Conservation (phyloP, 2,113 vertebrate genomes). For the Myanophis thanlyinensis region DNA sequence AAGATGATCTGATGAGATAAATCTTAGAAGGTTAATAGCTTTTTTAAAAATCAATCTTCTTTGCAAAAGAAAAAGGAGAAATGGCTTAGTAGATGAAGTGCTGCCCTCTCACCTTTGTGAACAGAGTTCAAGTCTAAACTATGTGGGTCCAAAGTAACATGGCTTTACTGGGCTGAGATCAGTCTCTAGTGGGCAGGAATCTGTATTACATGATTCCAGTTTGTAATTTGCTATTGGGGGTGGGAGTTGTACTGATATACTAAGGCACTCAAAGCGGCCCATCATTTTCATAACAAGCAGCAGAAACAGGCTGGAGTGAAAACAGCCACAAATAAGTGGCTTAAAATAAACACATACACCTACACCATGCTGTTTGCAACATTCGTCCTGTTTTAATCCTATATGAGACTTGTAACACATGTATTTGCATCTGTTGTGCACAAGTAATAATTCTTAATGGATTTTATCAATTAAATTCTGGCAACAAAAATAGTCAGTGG, state of each 20-base stretch:
- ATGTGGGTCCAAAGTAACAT: slow-evolving; percentile 45
- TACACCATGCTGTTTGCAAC: slow-evolving; percentile 51
- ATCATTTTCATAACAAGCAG: slow-evolving; percentile 1
- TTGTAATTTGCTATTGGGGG: slow-evolving; percentile 35
- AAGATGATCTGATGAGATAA: slow-evolving; percentile 79
- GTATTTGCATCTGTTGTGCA: slow-evolving; percentile 50
- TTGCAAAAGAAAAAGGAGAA: slow-evolving; percentile 79
- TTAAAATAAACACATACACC: slow-evolving; percentile 35
- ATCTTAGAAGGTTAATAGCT: slow-evolving; percentile 79
- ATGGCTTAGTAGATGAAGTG: slow-evolving; percentile 75
- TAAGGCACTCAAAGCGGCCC: slow-evolving; percentile 8
- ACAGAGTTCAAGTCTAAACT: slow-evolving; percentile 74
- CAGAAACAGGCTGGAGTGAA: slow-evolving; percentile 12
- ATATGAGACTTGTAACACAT: slow-evolving; percentile 50
- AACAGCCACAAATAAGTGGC: slow-evolving; percentile 18
- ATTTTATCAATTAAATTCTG: slow-evolving; percentile 54
- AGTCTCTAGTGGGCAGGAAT: slow-evolving; percentile 78
- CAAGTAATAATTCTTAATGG: slow-evolving; percentile 52
- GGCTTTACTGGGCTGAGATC: slow-evolving; percentile 71
- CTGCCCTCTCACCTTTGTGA: slow-evolving; percentile 75
- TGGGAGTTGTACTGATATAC: neutral
- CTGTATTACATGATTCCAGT: slow-evolving; percentile 69
- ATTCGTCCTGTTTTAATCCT: slow-evolving; percentile 61
- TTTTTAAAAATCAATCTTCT: slow-evolving; percentile 79
- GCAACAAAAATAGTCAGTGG: slow-evolving; percentile 38